phyloP scores from a whole-genome alignment of 2,888 invertebrate species.

The Eumacrocentrus americanus region DNA sequence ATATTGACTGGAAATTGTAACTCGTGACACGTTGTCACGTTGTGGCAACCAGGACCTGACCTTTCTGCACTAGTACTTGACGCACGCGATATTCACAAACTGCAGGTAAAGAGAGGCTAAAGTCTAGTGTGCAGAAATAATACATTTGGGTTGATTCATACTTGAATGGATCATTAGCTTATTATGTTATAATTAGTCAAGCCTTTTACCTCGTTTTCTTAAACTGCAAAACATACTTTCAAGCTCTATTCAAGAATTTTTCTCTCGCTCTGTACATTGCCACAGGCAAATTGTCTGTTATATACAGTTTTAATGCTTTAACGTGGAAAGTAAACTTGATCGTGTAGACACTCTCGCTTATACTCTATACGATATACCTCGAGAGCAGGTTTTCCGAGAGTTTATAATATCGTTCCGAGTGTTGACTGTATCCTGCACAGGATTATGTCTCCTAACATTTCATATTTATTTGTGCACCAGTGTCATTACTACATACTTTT shows the following conservation, averaged over 20 bases:
- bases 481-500: too few relatives aligned
- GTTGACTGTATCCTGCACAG: constrained; percentile 9
- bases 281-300: neutral
- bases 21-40: constrained; percentile 31
- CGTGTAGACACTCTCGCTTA: neutral
- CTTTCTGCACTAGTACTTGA: constrained; percentile 29
- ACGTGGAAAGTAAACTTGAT: neutral
- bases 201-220: too few relatives aligned
- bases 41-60: constrained; percentile 30
- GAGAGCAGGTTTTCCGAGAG: constrained; percentile 12
- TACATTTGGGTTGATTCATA: too few relatives aligned
- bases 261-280: neutral
- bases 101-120: too few relatives aligned
- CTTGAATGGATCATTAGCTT: too few relatives aligned
- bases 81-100: constrained; percentile 26
- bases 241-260: too few relatives aligned
- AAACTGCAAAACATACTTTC: too few relatives aligned
- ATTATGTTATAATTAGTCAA: too few relatives aligned
- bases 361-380: neutral
- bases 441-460: neutral
- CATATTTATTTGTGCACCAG: too few relatives aligned
- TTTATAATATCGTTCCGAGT: constrained; percentile 8
- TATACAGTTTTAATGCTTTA: neutral
- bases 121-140: too few relatives aligned
- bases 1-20: constrained; percentile 27